A percentile compares a stretch with the other conserved stretches of the same genome.
Conservation (phyloP, 2,797 vertebrate species). For the Forpus xanthops region DNA sequence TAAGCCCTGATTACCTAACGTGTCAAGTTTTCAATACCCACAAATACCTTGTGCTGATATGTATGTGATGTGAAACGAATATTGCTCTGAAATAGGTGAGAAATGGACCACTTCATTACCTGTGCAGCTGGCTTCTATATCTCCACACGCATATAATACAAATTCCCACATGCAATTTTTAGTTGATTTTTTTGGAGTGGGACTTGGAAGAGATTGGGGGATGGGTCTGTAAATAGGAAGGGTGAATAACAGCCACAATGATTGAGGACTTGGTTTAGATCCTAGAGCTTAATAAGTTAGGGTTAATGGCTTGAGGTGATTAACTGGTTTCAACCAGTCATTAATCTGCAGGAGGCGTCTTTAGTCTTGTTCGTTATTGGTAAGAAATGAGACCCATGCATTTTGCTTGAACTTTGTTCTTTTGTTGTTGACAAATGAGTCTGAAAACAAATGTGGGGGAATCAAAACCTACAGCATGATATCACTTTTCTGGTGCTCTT, state of each 20-base stretch:
- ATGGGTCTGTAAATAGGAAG: not conserved
- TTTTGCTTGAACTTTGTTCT: constrained; percentile 42
- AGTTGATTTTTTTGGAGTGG: not conserved
- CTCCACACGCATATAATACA: not conserved
- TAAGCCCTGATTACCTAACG: not conserved
- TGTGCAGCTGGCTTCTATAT: not conserved
- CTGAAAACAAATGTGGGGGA: constrained; percentile 24
- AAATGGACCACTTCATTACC: not conserved
- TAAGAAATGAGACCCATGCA: constrained; percentile 35
- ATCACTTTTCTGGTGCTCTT: not conserved
- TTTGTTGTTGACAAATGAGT: constrained; percentile 37
- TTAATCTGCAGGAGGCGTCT: constrained; percentile 42
- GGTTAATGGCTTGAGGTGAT: constrained; percentile 56
- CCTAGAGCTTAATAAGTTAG: constrained; percentile 13
- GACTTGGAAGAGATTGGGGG: not conserved
- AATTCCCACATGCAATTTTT: not conserved
- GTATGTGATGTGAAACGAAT: not conserved
- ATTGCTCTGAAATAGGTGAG: not conserved
- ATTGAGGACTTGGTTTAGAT: constrained; percentile 19
- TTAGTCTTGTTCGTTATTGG: not conserved
- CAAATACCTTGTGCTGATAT: not conserved
- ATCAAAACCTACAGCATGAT: not conserved
- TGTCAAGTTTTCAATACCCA: not conserved
- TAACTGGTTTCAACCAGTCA: constrained; percentile 33
- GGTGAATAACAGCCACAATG: not conserved